Percentiles rank a stretch among this genome's conserved stretches.
Conservation (phyloP, 1,140 invertebrate genomes). For the Drosophila sulfurigaster region DNA sequence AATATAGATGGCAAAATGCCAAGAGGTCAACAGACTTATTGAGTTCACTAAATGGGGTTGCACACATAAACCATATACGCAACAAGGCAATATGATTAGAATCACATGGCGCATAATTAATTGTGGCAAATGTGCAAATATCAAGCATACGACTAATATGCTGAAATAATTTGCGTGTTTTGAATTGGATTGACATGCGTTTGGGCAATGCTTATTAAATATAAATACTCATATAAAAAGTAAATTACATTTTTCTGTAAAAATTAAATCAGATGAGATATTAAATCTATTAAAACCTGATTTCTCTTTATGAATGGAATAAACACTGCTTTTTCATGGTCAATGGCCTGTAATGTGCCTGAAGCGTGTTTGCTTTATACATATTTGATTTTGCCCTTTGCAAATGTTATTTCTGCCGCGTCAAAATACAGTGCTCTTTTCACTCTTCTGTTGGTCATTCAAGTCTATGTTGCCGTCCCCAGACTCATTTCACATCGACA, state of each 20-base stretch:
- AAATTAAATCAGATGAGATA: constrained; percentile 9
- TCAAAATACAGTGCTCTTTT: background rate
- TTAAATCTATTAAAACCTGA: background rate
- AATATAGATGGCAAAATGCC: background rate
- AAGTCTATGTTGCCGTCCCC: background rate
- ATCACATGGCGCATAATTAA: constrained; percentile 42
- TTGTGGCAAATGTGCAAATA: constrained; percentile 36
- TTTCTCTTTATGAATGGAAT: background rate
- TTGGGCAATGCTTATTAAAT: constrained; percentile 35
- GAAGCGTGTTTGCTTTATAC: constrained; percentile 33
- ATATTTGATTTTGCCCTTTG: constrained; percentile 46
- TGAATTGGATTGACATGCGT: constrained; percentile 17
- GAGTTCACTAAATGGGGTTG: background rate
- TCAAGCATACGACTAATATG: constrained; percentile 55
- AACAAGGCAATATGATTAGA: background rate
- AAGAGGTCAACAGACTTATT: background rate
- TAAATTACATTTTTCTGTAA: background rate
- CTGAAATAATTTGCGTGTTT: constrained; percentile 18
- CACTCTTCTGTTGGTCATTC: background rate
- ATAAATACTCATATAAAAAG: background rate
- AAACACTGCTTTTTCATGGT: background rate
- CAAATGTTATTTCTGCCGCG: constrained; percentile 13
- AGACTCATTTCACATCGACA: background rate
- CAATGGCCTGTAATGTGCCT: constrained; percentile 5
- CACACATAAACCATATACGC: background rate